Conservation (phyloP, 1,140 invertebrate species). For the Hesperophylax magnus region DNA sequence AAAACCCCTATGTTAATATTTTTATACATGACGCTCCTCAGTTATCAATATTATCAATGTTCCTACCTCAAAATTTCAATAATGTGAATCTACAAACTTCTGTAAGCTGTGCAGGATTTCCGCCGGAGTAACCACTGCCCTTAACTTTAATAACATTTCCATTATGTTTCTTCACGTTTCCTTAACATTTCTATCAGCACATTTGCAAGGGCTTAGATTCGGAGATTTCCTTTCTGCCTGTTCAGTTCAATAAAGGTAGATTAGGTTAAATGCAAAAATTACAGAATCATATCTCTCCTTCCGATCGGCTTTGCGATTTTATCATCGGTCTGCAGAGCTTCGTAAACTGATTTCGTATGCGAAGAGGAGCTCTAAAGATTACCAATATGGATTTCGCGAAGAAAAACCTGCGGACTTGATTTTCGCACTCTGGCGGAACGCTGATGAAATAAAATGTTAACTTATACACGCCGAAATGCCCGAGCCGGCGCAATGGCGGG, state of each 20-base stretch:
- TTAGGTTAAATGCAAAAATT: constrained; percentile 16
- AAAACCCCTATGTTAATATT: too few species aligned
- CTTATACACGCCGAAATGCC: too few species aligned
- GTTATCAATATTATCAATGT: too few species aligned
- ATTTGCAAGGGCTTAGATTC: neutral
- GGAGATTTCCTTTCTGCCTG: constrained; percentile 2
- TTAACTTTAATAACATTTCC: too few species aligned
- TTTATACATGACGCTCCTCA: too few species aligned
- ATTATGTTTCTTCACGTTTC: too few species aligned
- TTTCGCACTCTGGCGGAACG: neutral
- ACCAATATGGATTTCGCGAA: neutral
- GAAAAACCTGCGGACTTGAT: neutral
- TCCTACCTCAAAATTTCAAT: too few species aligned
- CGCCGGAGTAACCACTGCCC: too few species aligned
- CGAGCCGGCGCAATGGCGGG: too few species aligned
- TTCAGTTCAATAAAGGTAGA: constrained; percentile 17
- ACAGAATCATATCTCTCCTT: constrained; percentile 10
- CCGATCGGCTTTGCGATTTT: constrained; percentile 1
- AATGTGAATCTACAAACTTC: too few species aligned
- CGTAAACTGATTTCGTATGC: constrained; percentile 9
- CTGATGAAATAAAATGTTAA: too few species aligned
- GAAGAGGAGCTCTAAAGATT: neutral
- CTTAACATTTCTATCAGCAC: neutral
- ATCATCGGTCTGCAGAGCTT: neutral
- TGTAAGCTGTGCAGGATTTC: too few species aligned